Evolutionary conservation across 2,113 vertebrate species (phyloP), one percentile per base, ranked within the genome.

Genomic region (Percopsis transmontana): DNA sequence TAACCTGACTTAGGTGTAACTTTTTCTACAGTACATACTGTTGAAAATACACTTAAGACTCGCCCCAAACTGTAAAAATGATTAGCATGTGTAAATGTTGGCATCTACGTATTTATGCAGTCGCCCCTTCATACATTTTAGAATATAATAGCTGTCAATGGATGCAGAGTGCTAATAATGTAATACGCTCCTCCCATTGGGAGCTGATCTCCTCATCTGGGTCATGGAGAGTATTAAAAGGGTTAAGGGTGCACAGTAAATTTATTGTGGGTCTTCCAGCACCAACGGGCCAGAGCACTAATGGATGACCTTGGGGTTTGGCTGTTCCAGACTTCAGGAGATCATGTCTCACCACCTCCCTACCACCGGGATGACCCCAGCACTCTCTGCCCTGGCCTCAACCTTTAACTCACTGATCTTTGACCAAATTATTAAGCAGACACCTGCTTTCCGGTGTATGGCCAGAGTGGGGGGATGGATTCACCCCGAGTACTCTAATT

Each of bases 261-360:
- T 97, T 97, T 96, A 97, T 95, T 93, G 94, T 91, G 58, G 91
- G 92, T 93, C 92, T 91, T 90, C 72, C 82, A 81, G 91, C 86
- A 87, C 91, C 77, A 89, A 92, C 92, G 90, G 90, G 89, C 89
- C 86, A 83, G 95, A 98, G 94, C 96, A 96, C 96, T 98, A 98
- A 98, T 99, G 96, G 96, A 94, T 98, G 96, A 98, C 97, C 97
- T 97, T 98, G 95, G 93, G 94, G 91, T 95, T 95, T 84, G 87
- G 93, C 93, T 89, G 1, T 92, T 94, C 92, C 94, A 97, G 94
- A 92, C 95, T 93, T 72, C n/a, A 91, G 92, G 94, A 97, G 96
- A 98, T 98, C 96, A 96, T 94, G 95, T 98, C 96, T 96, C 95
- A 95, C 87, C 89, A 90, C 90, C 89, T 91, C 94, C 91, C 90